Evolutionary conservation across 1,140 invertebrate species (phyloP).

Genomic region (Oryctes rhinoceros): DNA sequence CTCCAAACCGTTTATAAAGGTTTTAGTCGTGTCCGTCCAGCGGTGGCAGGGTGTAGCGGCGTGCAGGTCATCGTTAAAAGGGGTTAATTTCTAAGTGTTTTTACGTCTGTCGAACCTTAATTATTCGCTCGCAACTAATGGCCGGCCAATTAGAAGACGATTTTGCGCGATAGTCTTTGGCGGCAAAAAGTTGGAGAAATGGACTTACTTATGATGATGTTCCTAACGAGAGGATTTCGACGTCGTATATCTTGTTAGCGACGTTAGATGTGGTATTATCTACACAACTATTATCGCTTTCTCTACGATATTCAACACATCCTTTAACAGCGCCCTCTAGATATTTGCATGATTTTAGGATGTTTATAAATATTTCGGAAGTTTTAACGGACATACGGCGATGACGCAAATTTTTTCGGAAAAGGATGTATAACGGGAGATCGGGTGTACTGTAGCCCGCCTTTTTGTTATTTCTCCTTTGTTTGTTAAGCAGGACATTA

Average conservation of each 20-base stretch:
- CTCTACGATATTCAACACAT: no score
- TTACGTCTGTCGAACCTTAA: slow-evolving; percentile 21
- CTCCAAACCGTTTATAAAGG: slow-evolving; percentile 1
- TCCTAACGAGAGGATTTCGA: neutral
- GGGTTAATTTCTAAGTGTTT: slow-evolving; percentile 22
- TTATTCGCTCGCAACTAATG: slow-evolving; percentile 13
- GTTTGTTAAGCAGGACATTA: no score
- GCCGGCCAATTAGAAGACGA: slow-evolving; percentile 20
- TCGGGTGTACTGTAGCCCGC: neutral
- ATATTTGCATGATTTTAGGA: no score
- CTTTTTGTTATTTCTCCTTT: no score
- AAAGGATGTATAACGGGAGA: neutral
- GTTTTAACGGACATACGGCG: no score
- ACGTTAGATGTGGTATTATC: neutral
- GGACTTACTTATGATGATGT: neutral
- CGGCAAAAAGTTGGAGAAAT: slow-evolving; percentile 1
- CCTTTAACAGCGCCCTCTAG: no score
- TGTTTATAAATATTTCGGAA: no score
- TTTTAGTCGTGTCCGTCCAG: neutral
- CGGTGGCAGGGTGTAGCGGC: neutral
- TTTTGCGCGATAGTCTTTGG: slow-evolving; percentile 4
- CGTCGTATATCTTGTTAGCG: neutral
- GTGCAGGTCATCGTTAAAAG: neutral
- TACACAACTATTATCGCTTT: neutral
- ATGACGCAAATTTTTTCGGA: no score